Base-by-base conservation (phyloP, 2,113 vertebrate genomes). In the Bothrops jararaca region DNA sequence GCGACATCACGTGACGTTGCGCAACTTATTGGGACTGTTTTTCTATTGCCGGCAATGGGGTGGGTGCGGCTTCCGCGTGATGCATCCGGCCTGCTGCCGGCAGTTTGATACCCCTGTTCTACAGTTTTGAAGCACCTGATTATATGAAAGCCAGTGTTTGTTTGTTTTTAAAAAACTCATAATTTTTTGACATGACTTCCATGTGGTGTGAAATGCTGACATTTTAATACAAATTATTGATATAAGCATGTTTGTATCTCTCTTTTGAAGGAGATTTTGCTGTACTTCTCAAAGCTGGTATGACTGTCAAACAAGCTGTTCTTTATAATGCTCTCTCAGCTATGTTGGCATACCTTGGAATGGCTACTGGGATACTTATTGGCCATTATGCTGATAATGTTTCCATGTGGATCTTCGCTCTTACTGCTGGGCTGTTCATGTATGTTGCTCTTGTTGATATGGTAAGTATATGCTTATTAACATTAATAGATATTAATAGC, bases 361-460 rank as follows among this genome's bases (percentile, higher is more conserved):
- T 99, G 99, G 97, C 97, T 0, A 98, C 98, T 0, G 99, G 99
- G 1, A 99, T 99, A 95, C 97, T 99, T 56, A 99, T 99, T 1
- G 99, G 99, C 5, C 99, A 99, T 93, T 99, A 99, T 34, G 99
- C 99, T 1, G 99, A 99, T 93, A 98, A 99, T 64, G 97, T 99
- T 94, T 98, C 98, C n/a, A 99, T 97, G 97, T 99, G 99, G 99
- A 98, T 99, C 94, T 99, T 99, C 95, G 99, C 99, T 88, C 98
- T 99, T 90, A 99, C 99, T 0, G 99, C 99, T 6, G 99, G 99
- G 11, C 97, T 99, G 93, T 99, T 99, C 97, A 98, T 99, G 98
- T 99, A 99, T 2, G 98, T 99, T 90, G 98, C 99, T 11, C 98
- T 99, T 94, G 99, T 99, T 95, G 99, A 99, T 97, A 99, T 99